Base-by-base conservation (phyloP, 23 tunicate species). In the Phallusia fumigata region DNA sequence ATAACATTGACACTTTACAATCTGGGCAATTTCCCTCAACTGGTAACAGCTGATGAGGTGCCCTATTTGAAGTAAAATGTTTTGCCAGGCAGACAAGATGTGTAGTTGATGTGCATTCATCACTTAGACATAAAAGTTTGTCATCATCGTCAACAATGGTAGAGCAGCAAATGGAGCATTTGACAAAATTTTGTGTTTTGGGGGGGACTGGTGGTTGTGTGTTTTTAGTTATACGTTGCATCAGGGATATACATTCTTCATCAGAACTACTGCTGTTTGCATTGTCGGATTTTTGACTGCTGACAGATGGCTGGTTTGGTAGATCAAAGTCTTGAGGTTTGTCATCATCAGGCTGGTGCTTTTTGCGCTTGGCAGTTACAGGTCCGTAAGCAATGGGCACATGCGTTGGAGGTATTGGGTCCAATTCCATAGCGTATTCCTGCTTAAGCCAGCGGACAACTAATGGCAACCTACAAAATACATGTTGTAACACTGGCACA, bases 381-480 rank as follows among this genome's bases (percentile, higher is more conserved):
- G 89, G 90, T 10, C 98, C 98, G 73, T 81, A 93, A 12, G 90
- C 93, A 31, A 90, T 76, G 26, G 92, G 87, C 78, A 95, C 87
- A 73, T 95, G 99, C 0, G 76, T 21, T 18, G 99, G 97, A 16
- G 93, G 93, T n/a, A 79, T 12, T 0, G 93, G 96, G 22, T 58
- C 33, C 33, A 95, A 36, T 35, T 90, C 92, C 31, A 77, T 81
- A 12, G 74, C 84, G 73, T 91, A 91, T 78, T 95, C 88, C 73
- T 87, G 92, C 35, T 79, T 84, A 36, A 91, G 65, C 99, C 99
- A 95, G 34, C 91, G 81, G 53, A 95, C 85, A 0, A 88, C 87
- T 34, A 95, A 35, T 16, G 96, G 96, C 87, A 95, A 47, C 52
- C 96, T 82, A 52, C n/a, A n/a, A n/a, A n/a, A n/a, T n/a, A n/a